Evolutionary conservation across 2,888 invertebrate species (phyloP), one percentile per base, ranked within the genome.

Genomic region (Seira musarum): DNA sequence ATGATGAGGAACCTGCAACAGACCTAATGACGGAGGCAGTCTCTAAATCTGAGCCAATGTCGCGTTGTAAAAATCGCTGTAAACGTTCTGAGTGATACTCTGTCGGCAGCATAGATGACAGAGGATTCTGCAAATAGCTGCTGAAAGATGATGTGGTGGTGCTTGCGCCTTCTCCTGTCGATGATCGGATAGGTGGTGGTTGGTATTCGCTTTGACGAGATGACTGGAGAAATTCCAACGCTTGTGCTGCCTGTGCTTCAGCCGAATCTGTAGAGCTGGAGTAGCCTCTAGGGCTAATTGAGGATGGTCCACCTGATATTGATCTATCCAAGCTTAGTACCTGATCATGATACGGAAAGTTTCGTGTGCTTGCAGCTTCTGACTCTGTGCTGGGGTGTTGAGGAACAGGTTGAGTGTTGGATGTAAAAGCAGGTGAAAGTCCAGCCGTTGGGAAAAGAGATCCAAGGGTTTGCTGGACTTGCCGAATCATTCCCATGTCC

Each of bases 21-120:
- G 22, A 21, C 46, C 71, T 61, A 1, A 77, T 65, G 17, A 77
- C 77, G 10, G 69, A 15, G 21, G 17, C 70, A 22, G 57, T 10
- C 19, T 64, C 77, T 15, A 8, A 30, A 8, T 13, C 40, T 8
- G 6, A 8, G 5, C 6, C 5, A 8, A 40, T 13, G 5, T 13
- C 19, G 1, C 57, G 60, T 3, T 67, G 46, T n/a, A 77, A 19
- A 69, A 77, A 77, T 25, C 65, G 53, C 5, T 77, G 77, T 17
- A 77, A 65, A 8, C 77, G 77, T 3, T 70, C 77, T 19, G 70
- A 6, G 22, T 77, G 77, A 40, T 77, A 77, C 30, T 77, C 77
- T 10, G 60, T 65, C 19, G 64, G 46, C 5, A 67, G 49, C 19
- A 22, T 8, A 2, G n/a, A 17, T 49, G 17, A 30, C 2, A 30